Evolutionary conservation across 2,113 vertebrate species (phyloP), one percentile per base, ranked within the genome.

Genomic region (Ameiurus melas): DNA sequence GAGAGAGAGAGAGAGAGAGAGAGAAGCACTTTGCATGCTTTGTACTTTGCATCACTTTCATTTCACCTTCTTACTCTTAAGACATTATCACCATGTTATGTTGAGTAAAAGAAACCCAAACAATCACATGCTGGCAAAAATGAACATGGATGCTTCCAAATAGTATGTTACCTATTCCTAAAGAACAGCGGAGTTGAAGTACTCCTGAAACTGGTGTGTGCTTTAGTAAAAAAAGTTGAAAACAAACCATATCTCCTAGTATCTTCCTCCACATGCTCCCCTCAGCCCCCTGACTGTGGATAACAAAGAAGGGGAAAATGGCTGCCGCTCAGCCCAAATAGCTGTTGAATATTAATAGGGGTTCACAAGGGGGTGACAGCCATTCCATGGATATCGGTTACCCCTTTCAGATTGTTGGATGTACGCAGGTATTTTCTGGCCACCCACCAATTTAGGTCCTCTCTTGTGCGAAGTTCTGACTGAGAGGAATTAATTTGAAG

Each of bases 311-410:
- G 43, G 62, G 22, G 4, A 60, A 75, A 88, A 89, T 87, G 79
- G 83, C 83, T 91, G 87, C 90, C 90, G 81, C 80, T 91, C 81
- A 68, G 84, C 55, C 77, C 47, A 85, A 84, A 81, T 84, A 88
- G 83, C 89, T 90, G 83, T 53, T 87, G 82, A 89, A 89, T 89
- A 89, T 90, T 89, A 87, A 90, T 86, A 43, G 39, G 70, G 66
- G 66, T 82, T 89, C 75, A 60, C 75, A 33, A 20, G 51, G 68
- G 39, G 84, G 71, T 73, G 62, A 51, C 62, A 68, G 85, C 87
- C 75, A 39, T 57, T 90, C 90, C 53, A 70, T 85, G 70, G 92
- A 87, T 91, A 92, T 93, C 90, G 90, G 91, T 93, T 94, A 94
- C 93, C 93, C 36, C 79, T 36, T 78, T 73, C 47, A n/a, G 51